These are phyloP conservation scores for Dreissena polymorpha DNA, from an alignment of 1,140 invertebrate genomes.

Conservation along the genomic window DNA sequence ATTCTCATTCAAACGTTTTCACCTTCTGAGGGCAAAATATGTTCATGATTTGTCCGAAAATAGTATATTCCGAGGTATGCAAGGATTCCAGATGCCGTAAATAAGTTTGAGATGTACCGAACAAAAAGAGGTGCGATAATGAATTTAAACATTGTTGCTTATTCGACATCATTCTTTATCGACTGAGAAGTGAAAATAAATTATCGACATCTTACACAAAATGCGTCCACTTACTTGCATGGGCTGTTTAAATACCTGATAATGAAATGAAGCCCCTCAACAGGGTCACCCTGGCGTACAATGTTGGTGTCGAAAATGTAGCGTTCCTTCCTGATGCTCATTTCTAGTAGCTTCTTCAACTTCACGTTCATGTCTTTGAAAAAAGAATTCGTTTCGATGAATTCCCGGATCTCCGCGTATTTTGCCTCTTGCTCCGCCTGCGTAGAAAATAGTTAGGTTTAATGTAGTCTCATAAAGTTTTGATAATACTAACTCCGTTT, in stretches of 20 bases:
- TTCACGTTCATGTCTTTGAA: slow-evolving; percentile 72
- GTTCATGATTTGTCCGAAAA: background rate
- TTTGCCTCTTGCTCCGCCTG: slow-evolving; percentile 71
- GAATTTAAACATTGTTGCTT: too few relatives aligned
- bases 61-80: too few relatives aligned
- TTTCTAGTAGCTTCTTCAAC: slow-evolving; percentile 74
- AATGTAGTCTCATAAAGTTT: background rate
- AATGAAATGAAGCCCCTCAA: slow-evolving; percentile 73
- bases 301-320: slow-evolving; percentile 72
- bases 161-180: too few relatives aligned
- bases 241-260: slow-evolving; percentile 59
- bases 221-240: background rate
- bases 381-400: slow-evolving; percentile 73
- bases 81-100: too few relatives aligned
- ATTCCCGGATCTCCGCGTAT: slow-evolving; percentile 67
- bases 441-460: background rate
- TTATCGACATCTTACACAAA: too few relatives aligned
- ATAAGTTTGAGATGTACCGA: too few relatives aligned
- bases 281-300: slow-evolving; percentile 71
- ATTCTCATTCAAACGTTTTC: too few relatives aligned
- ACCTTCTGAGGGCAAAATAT: background rate
- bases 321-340: slow-evolving; percentile 74
- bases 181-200: too few relatives aligned
- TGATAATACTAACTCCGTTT: too few relatives aligned
- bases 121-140: too few relatives aligned